Conservation (phyloP, 2,888 invertebrate genomes). For the Allolobophora icterica region DNA sequence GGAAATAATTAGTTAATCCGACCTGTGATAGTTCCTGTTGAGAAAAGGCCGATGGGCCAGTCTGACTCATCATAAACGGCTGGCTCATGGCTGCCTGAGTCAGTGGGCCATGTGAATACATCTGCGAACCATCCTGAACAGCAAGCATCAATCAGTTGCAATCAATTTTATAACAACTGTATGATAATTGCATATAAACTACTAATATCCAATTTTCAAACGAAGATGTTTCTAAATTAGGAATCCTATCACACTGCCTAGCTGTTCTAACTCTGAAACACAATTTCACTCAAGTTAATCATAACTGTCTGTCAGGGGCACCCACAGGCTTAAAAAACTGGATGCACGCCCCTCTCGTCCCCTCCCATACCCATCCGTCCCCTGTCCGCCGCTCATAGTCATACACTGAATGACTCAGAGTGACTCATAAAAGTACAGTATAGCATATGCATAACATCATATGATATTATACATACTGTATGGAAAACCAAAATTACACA, state of each 20-base stretch:
- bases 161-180: neutral
- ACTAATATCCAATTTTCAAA: neutral
- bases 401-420: no score
- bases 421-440: no score
- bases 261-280: neutral
- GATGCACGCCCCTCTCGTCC: no score
- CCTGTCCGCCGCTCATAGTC: no score
- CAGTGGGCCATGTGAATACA: constrained; percentile 34
- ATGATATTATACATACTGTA: no score
- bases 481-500: no score
- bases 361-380: no score
- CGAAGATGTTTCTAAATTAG: neutral
- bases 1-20: neutral
- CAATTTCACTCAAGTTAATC: neutral
- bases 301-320: no score
- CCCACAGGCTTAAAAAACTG: no score
- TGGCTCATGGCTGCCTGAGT: constrained; percentile 63
- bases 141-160: neutral
- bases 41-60: constrained; percentile 50
- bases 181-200: neutral
- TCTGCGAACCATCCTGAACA: constrained; percentile 34
- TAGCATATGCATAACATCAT: no score
- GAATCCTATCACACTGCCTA: neutral
- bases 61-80: constrained; percentile 67
- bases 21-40: constrained; percentile 73